Conservation (phyloP, 2,113 vertebrate species). For the Cephalopholis sonnerati region DNA sequence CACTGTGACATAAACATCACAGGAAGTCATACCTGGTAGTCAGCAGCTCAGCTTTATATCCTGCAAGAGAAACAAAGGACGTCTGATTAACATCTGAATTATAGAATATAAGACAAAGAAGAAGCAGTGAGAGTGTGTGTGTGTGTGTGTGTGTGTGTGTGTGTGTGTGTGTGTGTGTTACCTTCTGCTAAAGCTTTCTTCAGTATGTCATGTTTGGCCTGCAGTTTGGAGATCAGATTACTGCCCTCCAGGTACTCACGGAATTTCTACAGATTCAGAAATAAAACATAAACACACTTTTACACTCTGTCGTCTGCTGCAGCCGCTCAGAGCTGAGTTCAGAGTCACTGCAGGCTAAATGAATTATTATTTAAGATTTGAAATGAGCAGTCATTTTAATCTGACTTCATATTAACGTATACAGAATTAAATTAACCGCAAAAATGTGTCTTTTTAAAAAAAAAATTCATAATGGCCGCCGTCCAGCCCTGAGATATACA, state of each 20-base stretch:
- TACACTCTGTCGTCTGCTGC: too few species aligned
- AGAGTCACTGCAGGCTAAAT: too few species aligned
- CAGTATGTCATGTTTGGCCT: constrained; percentile 97
- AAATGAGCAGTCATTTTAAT: not conserved
- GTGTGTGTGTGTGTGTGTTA: constrained; percentile 58
- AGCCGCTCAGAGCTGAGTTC: not conserved
- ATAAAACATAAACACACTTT: constrained; percentile 2
- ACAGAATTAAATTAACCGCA: too few species aligned
- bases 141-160: too few species aligned
- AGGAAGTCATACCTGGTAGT: constrained; percentile 74
- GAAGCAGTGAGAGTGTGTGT: not conserved
- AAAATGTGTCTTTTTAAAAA: too few species aligned
- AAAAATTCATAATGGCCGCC: too few species aligned
- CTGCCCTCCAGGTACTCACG: constrained; percentile 97
- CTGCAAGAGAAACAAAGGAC: constrained; percentile 32
- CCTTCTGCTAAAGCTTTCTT: constrained; percentile 97
- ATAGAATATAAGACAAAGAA: not conserved
- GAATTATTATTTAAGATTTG: not conserved
- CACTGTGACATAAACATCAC: not conserved
- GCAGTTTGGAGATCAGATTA: constrained; percentile 98
- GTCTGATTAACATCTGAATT: not conserved
- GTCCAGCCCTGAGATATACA: too few species aligned
- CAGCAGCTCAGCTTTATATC: constrained; percentile 80
- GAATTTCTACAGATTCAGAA: constrained; percentile 90
- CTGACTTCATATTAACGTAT: not conserved